These are phyloP conservation scores for Leptinotarsa lineolata DNA, from an alignment of 1,140 invertebrate species.

Conservation along the genomic window DNA sequence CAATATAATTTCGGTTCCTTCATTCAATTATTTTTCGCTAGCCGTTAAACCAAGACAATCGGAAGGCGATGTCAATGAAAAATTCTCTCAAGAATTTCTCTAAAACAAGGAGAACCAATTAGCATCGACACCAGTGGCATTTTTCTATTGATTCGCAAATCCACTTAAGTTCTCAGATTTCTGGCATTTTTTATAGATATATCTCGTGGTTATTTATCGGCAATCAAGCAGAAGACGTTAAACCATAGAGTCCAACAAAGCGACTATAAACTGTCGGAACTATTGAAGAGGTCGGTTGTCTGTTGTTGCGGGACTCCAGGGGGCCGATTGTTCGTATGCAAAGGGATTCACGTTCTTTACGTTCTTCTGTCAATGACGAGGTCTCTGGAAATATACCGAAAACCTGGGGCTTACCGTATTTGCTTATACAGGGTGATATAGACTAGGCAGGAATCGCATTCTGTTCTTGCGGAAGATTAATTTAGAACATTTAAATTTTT, in stretches of 20 bases:
- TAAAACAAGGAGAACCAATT: background rate
- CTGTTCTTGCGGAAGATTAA: too few relatives aligned
- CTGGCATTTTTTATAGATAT: conserved; percentile 30
- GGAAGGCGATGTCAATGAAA: background rate
- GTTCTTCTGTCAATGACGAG: conserved; percentile 2
- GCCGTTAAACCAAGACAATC: too few relatives aligned
- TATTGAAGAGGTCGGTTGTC: conserved; percentile 33
- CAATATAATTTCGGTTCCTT: too few relatives aligned
- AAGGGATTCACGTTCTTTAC: conserved; percentile 33
- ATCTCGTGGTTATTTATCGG: conserved; percentile 24
- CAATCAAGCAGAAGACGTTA: conserved; percentile 4
- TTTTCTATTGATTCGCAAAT: conserved; percentile 30
- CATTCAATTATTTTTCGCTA: too few relatives aligned
- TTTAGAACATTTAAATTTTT: too few relatives aligned
- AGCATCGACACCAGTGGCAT: background rate
- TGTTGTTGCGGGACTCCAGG: conserved; percentile 42
- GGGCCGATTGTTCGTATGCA: conserved; percentile 48
- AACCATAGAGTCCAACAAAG: conserved; percentile 37
- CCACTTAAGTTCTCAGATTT: conserved; percentile 27
- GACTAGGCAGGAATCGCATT: too few relatives aligned
- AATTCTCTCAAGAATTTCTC: background rate
- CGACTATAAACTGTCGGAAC: conserved; percentile 42
- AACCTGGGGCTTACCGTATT: background rate
- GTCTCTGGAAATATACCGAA: background rate
- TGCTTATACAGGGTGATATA: too few relatives aligned